These are phyloP conservation scores for Poecilia latipinna DNA, from an alignment of 2,113 vertebrate species.

Conservation along the genomic window DNA sequence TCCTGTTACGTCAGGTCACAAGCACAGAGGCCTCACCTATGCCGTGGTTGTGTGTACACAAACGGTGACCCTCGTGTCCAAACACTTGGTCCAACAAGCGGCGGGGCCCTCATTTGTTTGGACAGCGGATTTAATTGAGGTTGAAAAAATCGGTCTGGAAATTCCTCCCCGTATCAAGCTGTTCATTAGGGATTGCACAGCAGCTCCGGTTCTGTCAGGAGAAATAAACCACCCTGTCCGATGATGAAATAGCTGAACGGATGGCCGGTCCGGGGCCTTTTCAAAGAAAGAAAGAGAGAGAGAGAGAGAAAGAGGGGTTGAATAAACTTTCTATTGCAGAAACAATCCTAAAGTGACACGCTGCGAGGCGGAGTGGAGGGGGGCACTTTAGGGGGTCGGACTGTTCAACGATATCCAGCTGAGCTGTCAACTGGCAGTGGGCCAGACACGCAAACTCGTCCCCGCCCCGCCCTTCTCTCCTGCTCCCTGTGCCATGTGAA, in stretches of 20 bases:
- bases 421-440: conserved; percentile 90
- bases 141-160: conserved; percentile 87
- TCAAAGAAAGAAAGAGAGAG: conserved; percentile 67
- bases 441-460: conserved; percentile 89
- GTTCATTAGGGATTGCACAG: conserved; percentile 89
- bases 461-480: conserved; percentile 67
- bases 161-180: conserved; percentile 88
- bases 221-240: conserved; percentile 85
- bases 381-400: conserved; percentile 81
- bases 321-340: conserved; percentile 94
- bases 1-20: conserved; percentile 47
- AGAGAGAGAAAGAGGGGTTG: conserved; percentile 88
- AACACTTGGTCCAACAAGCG: conserved; percentile 79
- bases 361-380: conserved; percentile 79
- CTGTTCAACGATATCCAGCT: conserved; percentile 92
- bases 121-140: conserved; percentile 96
- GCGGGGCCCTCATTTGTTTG: conserved; percentile 91
- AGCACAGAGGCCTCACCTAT: conserved; percentile 54
- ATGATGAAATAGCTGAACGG: conserved; percentile 88
- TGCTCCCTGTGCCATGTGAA: conserved; percentile 81
- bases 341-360: conserved; percentile 92
- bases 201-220: conserved; percentile 88
- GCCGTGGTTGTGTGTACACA: conserved; percentile 78
- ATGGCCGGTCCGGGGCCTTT: conserved; percentile 61
- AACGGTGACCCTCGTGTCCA: conserved; percentile 84